Base-by-base conservation (phyloP, 2,113 vertebrate genomes). In the Larimichthys crocea region DNA sequence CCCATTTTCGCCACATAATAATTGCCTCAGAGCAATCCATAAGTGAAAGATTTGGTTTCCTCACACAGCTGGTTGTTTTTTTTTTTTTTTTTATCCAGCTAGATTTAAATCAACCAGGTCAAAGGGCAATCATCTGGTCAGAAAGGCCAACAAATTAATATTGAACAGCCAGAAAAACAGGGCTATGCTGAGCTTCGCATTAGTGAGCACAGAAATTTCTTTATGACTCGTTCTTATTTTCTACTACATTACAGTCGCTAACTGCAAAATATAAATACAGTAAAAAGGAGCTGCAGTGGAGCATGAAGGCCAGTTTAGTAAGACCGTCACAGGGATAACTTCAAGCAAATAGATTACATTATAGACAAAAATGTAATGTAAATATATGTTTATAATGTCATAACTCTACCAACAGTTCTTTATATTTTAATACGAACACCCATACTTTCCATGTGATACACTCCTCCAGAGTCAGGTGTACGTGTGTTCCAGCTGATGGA, bases 51-150 rank as follows among this genome's bases (percentile, higher is more conserved):
- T 74, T 64, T 44, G 42, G 40, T 52, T 40, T 44, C 29, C 52
- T 67, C 46, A 49, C 22, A 65, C 71, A 75, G 78, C 72, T 66
- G 61, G 74, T 57, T 73, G 74, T 52, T 71, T 56, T 70, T 56
- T 68, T 56, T 56, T 68, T 56, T 68, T 68, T 56, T 56, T 68
- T 56, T 68, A 88, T 86, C 66, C 3, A 17, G 22, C 65, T 44
- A 44, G 31, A 66, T 78, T 84, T 83, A 22, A 88, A 80, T 86
- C 69, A 83, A 62, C 76, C 24, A 61, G 57, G 85, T 83, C 86
- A 80, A 61, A 62, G 76, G 76, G 19, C 82, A 79, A 57, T 87
- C 63, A 46, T 20, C 52, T 46, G 40, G 72, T 72, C 65, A 61
- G 44, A 83, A 68, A 74, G 44, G 49, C 42, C 44, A 78, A 46